Conservation (phyloP, 2,113 vertebrate species). For the Tenebrosternarchus preto region DNA sequence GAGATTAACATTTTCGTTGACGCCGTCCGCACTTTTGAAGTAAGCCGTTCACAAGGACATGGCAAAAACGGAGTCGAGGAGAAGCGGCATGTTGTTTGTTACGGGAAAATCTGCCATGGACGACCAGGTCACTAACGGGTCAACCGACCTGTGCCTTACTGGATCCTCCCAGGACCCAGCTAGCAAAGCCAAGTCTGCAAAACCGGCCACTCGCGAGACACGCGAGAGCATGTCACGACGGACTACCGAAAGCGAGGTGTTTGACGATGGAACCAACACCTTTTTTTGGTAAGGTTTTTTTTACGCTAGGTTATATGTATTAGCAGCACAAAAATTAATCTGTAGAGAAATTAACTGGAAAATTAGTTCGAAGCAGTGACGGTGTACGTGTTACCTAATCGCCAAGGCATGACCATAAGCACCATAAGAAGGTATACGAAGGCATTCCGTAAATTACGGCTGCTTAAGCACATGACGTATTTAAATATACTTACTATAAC, state of each 20-base stretch:
- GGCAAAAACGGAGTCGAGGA: slow-evolving; percentile 71
- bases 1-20: too few relatives aligned
- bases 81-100: slow-evolving; percentile 49
- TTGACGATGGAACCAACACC: slow-evolving; percentile 95
- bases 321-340: not conserved
- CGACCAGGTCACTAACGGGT: slow-evolving; percentile 63
- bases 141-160: slow-evolving; percentile 40
- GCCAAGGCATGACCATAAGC: too few relatives aligned
- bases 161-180: slow-evolving; percentile 46
- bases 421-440: too few relatives aligned
- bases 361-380: not conserved
- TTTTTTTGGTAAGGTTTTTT: slow-evolving; percentile 85
- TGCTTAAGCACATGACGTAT: too few relatives aligned
- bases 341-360: too few relatives aligned
- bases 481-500: too few relatives aligned
- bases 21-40: too few relatives aligned
- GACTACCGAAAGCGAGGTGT: slow-evolving; percentile 87
- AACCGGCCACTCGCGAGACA: slow-evolving; percentile 68
- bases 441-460: too few relatives aligned
- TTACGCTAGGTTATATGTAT: too few relatives aligned
- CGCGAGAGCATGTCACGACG: slow-evolving; percentile 67
- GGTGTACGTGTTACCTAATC: not conserved
- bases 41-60: slow-evolving; percentile 31
- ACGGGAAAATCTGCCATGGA: slow-evolving; percentile 51
- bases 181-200: slow-evolving; percentile 59